These are phyloP conservation scores for Turritopsis dohrnii DNA, from an alignment of 30 jellyfish, hydroid and myxozoan genomes.

Conservation along the genomic window DNA sequence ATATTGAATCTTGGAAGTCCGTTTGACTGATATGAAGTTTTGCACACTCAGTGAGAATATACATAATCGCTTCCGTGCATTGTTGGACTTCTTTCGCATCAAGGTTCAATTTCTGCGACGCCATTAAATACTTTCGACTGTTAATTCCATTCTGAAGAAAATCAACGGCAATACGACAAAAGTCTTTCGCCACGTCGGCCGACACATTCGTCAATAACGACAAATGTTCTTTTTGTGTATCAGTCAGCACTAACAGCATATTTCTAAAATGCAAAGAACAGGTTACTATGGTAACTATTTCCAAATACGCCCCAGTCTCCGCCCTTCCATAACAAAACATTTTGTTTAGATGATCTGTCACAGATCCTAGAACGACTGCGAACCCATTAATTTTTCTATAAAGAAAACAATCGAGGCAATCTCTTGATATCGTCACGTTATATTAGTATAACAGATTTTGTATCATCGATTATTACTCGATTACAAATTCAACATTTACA, in stretches of 20 bases:
- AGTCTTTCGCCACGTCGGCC: conserved; percentile 61
- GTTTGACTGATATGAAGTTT: conserved; percentile 49
- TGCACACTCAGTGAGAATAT: conserved; percentile 61
- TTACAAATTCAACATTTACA: too few relatives aligned
- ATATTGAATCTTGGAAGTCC: conserved; percentile 80
- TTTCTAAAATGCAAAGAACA: neutral
- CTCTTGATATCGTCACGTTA: too few relatives aligned
- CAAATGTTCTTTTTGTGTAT: conserved; percentile 70
- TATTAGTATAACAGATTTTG: too few relatives aligned
- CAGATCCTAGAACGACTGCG: too few relatives aligned
- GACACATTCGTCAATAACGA: conserved; percentile 56
- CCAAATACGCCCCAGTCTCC: too few relatives aligned
- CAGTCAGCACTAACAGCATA: conserved; percentile 67
- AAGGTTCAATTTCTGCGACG: conserved; percentile 64
- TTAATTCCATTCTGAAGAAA: conserved; percentile 78
- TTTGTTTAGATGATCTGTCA: too few relatives aligned
- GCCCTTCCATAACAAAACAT: too few relatives aligned
- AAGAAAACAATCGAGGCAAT: too few relatives aligned
- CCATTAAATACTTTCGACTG: conserved; percentile 62
- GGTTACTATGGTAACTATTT: too few relatives aligned
- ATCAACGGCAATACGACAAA: conserved; percentile 81
- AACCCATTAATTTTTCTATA: too few relatives aligned
- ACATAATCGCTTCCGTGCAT: conserved; percentile 77
- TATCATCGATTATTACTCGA: too few relatives aligned
- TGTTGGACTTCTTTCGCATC: conserved; percentile 43